Evolutionary conservation across 2,797 vertebrate species (phyloP).

Genomic region (Lacerta viridis): DNA sequence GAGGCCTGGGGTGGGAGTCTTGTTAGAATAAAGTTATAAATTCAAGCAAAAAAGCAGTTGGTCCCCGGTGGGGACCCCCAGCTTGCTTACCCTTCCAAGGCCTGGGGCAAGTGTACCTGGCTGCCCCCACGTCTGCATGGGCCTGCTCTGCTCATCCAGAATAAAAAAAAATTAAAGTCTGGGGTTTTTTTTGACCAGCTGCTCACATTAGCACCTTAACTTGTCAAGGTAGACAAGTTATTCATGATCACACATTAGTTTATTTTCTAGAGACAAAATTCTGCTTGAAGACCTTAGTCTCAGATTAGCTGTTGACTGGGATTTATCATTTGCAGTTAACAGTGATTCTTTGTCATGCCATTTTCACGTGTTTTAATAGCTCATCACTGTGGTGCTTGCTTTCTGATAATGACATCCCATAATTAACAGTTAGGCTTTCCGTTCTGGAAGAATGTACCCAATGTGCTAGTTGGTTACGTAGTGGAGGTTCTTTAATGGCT

Average conservation of each 20-base stretch:
- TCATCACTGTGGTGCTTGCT: neutral
- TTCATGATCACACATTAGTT: neutral
- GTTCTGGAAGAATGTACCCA: slow-evolving; percentile 38
- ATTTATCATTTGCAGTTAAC: neutral
- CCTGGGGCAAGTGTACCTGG: no score
- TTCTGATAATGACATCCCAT: slow-evolving; percentile 20
- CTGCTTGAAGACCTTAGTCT: neutral
- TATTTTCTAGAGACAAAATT: neutral
- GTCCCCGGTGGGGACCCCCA: no score
- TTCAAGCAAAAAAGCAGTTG: no score
- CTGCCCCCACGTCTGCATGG: no score
- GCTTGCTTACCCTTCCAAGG: no score
- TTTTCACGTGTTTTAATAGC: neutral
- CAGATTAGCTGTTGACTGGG: neutral
- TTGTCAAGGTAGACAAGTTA: neutral
- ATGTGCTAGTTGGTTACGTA: slow-evolving; percentile 68
- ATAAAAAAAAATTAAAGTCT: neutral
- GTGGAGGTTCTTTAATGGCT: slow-evolving; percentile 40
- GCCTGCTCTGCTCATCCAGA: neutral
- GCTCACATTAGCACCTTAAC: neutral
- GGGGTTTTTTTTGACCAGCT: neutral
- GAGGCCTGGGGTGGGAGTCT: no score
- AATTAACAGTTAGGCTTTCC: slow-evolving; percentile 67
- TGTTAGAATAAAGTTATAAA: no score
- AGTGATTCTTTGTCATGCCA: slow-evolving; percentile 9